Base-by-base conservation (phyloP, 92 coral and sea anemone genomes). In the Epizoanthus fatuus region DNA sequence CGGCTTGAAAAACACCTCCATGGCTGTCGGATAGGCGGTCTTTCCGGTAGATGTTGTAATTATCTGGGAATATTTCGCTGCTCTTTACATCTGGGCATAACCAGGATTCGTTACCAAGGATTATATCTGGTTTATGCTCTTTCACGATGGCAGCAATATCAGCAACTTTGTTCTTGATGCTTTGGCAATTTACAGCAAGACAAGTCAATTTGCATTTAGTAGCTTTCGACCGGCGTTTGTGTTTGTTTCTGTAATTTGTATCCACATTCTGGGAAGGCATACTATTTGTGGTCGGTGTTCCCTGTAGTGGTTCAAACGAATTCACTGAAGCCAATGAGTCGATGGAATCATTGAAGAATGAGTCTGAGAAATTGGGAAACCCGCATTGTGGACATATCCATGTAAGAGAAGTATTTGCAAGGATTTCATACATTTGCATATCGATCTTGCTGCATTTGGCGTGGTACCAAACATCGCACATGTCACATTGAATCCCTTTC, bases 1-100 rank as follows among this genome's bases (percentile, higher is more conserved):
- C 74, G 65, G 82, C 88, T 45, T 84, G 81, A 73, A 84, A 84
- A 25, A 79, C 89, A 1, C 92, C 89, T 13, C 92, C 81, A 64
- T 78, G 77, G 42, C 59, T 65, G 60, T 84, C 84, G 10, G 69
- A 63, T 44, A 66, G 22, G 19, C 82, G 73, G 38, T 84, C 65
- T 74, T 75, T 67, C 88, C 75, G 65, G 25, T 69, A 89, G 51
- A 89, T 62, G n/a, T 70, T 84, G 67, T 84, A 89, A 55, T 66
- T 56, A 1, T 68, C 47, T 44, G 92, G 86, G 44, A 89, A 89
- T 3, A 84, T 59, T 52, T 65, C 69, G 72, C 66, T 84, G 40
- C 84, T 22, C 25, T 22, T 22, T 22, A 22, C 25, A 22, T 22
- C 25, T 22, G 25, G 25, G 25, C 25, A 22, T 22, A 22, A 22